Conservation (phyloP, 35 echinoderm and acorn worm genomes). For the Stichopus chloronotus region DNA sequence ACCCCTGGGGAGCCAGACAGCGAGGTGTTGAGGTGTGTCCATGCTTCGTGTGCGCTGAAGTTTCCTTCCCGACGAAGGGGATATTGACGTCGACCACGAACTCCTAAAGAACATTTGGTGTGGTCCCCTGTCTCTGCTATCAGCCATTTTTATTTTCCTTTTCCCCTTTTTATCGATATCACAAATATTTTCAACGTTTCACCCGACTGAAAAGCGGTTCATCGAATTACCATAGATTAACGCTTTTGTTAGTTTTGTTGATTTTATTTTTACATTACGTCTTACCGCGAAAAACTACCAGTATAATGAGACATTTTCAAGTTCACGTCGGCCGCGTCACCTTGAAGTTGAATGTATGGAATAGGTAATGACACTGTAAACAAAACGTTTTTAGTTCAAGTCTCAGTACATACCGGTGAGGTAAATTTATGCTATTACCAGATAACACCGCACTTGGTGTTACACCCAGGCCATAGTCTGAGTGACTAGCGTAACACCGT, state of each 20-base stretch:
- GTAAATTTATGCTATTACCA: too few species aligned
- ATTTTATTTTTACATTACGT: not conserved
- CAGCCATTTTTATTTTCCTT: not conserved
- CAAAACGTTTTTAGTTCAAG: too few species aligned
- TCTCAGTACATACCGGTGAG: too few species aligned
- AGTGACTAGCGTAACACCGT: too few species aligned
- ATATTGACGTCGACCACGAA: not conserved
- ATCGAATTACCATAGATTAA: not conserved
- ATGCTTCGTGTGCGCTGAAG: constrained; percentile 24
- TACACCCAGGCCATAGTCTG: too few species aligned
- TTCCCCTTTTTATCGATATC: not conserved
- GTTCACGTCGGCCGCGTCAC: not conserved
- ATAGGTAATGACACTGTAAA: too few species aligned
- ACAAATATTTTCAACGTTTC: not conserved
- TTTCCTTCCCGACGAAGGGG: constrained; percentile 11
- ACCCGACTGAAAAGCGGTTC: not conserved
- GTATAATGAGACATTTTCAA: not conserved
- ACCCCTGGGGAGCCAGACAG: constrained; percentile 22
- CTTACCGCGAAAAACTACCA: not conserved
- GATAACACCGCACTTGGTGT: too few species aligned
- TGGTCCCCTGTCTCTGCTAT: not conserved
- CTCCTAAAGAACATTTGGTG: constrained; percentile 1
- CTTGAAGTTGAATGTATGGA: too few species aligned
- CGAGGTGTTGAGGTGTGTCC: constrained; percentile 20
- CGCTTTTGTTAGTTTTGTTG: not conserved